These are phyloP conservation scores for Paedocypris micromegethes DNA, from an alignment of 2,797 vertebrate genomes.

Conservation along the genomic window DNA sequence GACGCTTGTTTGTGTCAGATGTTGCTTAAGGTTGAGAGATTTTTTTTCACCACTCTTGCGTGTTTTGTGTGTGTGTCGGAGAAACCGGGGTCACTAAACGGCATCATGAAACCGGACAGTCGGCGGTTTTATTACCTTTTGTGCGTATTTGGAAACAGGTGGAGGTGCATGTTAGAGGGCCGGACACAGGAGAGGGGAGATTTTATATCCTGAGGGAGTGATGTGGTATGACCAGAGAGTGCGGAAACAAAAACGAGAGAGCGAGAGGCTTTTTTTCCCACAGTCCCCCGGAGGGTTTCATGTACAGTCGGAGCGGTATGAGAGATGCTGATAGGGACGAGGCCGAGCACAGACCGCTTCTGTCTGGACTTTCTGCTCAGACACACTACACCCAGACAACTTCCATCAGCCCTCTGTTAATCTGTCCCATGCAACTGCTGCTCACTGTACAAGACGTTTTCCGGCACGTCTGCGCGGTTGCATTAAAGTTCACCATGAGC, in stretches of 20 bases:
- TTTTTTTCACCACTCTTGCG: too few relatives aligned
- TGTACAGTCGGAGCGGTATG: constrained; percentile 69
- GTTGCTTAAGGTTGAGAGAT: too few relatives aligned
- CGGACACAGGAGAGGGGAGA: constrained; percentile 59
- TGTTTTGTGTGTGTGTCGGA: constrained; percentile 13
- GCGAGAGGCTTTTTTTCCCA: constrained; percentile 68
- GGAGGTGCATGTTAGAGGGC: constrained; percentile 29
- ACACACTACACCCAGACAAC: constrained; percentile 29
- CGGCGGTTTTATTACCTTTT: constrained; percentile 54
- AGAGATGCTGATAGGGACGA: constrained; percentile 58
- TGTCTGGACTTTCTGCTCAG: constrained; percentile 30
- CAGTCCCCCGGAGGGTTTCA: constrained; percentile 81
- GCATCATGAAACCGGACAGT: constrained; percentile 23
- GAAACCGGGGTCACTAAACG: constrained; percentile 34
- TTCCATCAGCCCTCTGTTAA: constrained; percentile 9
- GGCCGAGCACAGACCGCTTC: constrained; percentile 39
- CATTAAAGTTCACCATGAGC: too few relatives aligned
- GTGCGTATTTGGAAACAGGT: constrained; percentile 43
- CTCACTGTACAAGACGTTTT: neutral
- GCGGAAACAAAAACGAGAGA: constrained; percentile 67
- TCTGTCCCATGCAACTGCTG: neutral
- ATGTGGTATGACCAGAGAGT: constrained; percentile 56
- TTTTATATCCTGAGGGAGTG: constrained; percentile 63
- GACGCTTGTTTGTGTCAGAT: too few relatives aligned
- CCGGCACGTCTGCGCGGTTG: too few relatives aligned